Percentiles rank a stretch among this genome's conserved stretches.
These are phyloP conservation scores for Hipposideros armiger DNA, from an alignment of 2,113 vertebrate species.

Conservation along the genomic window DNA sequence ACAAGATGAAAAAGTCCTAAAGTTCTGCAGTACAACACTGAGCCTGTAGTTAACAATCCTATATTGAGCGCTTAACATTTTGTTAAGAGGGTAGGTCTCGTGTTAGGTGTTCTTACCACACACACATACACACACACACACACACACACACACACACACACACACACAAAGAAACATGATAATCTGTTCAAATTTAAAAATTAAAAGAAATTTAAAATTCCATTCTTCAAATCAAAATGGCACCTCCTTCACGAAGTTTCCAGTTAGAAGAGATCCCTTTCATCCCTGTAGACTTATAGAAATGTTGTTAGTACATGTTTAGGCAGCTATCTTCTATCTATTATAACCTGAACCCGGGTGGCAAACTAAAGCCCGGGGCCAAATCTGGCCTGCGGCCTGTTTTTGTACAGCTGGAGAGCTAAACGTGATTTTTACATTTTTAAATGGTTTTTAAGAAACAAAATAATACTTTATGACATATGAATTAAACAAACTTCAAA, in stretches of 20 bases:
- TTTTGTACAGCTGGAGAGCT: background rate
- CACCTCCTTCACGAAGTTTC: background rate
- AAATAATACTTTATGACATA: background rate
- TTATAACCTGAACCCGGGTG: background rate
- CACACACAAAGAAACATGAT: background rate
- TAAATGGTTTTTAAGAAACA: background rate
- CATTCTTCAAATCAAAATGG: background rate
- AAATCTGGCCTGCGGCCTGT: background rate
- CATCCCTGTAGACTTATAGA: background rate
- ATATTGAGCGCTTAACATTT: background rate
- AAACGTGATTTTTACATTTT: background rate
- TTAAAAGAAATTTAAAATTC: background rate
- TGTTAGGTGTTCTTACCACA: background rate
- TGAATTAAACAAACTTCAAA: slow-evolving; percentile 42
- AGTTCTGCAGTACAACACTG: background rate
- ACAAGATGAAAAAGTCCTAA: background rate
- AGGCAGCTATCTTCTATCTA: background rate
- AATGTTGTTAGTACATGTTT: background rate
- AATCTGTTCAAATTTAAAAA: background rate
- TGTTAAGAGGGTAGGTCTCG: background rate
- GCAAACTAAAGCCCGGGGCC: background rate
- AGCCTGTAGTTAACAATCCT: background rate
- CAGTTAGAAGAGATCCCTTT: background rate
- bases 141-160: background rate
- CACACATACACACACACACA: background rate